Base-by-base conservation (phyloP, 2,888 invertebrate species). In the Orthosia incerta region DNA sequence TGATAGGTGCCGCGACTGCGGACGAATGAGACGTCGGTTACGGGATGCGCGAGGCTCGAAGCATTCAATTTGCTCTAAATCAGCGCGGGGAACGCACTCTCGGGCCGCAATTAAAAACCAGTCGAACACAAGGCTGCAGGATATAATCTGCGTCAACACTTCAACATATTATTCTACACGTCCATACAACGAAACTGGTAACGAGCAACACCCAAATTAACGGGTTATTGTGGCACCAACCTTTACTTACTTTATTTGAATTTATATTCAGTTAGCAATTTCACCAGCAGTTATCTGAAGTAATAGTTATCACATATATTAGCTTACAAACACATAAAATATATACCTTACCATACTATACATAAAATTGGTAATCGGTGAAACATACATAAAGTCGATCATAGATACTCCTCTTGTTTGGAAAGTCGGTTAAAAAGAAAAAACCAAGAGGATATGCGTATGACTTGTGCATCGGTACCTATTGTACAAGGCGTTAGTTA, bases 1-100 rank as follows among this genome's bases (percentile, higher is more conserved):
- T 94, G 91, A 92, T 92, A 92, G 92, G 90, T 92, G 90, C 89
- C 86, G 88, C 83, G 78, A 80, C 80, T 75, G 76, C 79, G 85
- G 88, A 91, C 90, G 90, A 93, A 93, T 91, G 91, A 93, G 92
- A 92, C 87, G 91, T 90, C 87, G 85, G 86, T 71, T 78, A 73
- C 72, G 71, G 84, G 89, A 86, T 88, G 87, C 88, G 88, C 86
- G 83, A 84, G 83, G 90, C 90, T 91, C 88, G 83, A 88, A 93
- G 91, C 91, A 92, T 94, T 94, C 93, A 94, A 94, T 94, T 93
- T 93, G 90, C 93, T 91, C 87, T 92, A 94, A 94, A 94, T 94
- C 93, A 94, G 91, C 89, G 87, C 88, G 86, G 87, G 85, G 87
- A 88, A 89, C 89, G 87, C 86, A 86, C 86, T 86, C 86, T 87